Base-by-base conservation (phyloP, 2,888 invertebrate species). In the Cryptus viduatorius region DNA sequence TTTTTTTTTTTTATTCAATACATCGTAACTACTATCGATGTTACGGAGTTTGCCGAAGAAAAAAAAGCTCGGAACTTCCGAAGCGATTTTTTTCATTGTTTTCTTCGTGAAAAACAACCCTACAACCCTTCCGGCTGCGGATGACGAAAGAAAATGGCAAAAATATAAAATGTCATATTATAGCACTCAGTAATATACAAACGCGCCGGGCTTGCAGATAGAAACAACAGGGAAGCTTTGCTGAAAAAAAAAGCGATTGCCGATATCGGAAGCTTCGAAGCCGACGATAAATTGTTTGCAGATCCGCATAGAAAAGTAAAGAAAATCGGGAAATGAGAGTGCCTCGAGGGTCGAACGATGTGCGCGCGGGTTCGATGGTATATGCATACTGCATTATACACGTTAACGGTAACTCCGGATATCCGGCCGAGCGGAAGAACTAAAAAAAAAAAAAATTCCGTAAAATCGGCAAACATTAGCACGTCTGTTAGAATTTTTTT, bases 151-250 rank as follows among this genome's bases (percentile, higher is more conserved):
- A 24, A n/a, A 42, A 61, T 24, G 29, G 42, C 79, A 82, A 84
- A 87, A 88, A 37, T 84, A 86, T 88, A 83, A 83, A 78, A 67
- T 65, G 68, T 85, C 88, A 87, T 89, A 83, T 77, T 73, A 48
- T 48, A 64, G 78, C 73, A 85, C 46, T 46, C 56, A 31, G 73
- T 80, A 85, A 86, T 86, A 84, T 85, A 81, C 84, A 79, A 37
- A 68, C 77, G 61, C 31, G 14, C 53, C 12, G 80, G 68, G 24
- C 59, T 48, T 24, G 24, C 8, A 48, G 65, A 37, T 31, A 14
- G 4, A 50, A 64, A 67, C 24, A 12, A 4, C 10, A 42, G 10
- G 10, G 10, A 53, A 24, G 31, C 31, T 31, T 61, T 31, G 31
- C 2, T 29, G 1, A n/a, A n/a, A n/a, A 16, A 10, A 44, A 44